Conservation (phyloP, 1,140 invertebrate species). For the Drosophila persimilis region DNA sequence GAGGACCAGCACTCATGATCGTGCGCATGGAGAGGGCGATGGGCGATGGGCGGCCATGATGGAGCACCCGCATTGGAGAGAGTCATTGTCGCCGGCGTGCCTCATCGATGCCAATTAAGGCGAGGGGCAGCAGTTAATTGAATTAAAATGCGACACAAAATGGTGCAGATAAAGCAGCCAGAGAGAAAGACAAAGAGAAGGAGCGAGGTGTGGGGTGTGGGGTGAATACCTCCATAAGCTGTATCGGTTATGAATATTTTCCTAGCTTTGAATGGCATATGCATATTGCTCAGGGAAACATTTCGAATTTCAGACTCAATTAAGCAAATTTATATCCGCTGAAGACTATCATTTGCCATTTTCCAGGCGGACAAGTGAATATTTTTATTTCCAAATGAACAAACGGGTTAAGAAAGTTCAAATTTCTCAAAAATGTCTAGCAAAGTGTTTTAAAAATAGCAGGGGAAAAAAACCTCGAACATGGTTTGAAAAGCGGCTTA, state of each 20-base stretch:
- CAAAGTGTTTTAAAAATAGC: no score
- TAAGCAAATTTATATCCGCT: no score
- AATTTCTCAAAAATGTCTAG: no score
- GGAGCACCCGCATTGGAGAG: conserved; percentile 57
- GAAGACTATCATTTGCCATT: no score
- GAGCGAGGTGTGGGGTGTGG: conserved; percentile 2
- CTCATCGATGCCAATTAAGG: conserved; percentile 60
- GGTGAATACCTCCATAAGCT: conserved; percentile 24
- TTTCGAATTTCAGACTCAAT: conserved; percentile 1
- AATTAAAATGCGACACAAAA: conserved; percentile 69
- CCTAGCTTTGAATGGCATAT: background rate
- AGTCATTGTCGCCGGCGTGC: conserved; percentile 36
- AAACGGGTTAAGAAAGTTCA: no score
- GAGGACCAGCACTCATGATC: background rate
- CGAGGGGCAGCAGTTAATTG: conserved; percentile 66
- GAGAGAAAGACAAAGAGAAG: conserved; percentile 4
- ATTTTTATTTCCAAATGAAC: no score
- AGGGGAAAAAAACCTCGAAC: no score
- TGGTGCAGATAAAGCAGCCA: conserved; percentile 53
- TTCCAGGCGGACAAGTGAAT: no score
- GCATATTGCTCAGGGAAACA: conserved; percentile 7
- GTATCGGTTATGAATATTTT: conserved; percentile 36
- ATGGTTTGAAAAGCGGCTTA: no score
- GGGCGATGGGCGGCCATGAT: conserved; percentile 8
- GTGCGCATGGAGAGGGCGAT: conserved; percentile 5